Base-by-base conservation (phyloP, 2,888 invertebrate species). In the Pammene aurita region DNA sequence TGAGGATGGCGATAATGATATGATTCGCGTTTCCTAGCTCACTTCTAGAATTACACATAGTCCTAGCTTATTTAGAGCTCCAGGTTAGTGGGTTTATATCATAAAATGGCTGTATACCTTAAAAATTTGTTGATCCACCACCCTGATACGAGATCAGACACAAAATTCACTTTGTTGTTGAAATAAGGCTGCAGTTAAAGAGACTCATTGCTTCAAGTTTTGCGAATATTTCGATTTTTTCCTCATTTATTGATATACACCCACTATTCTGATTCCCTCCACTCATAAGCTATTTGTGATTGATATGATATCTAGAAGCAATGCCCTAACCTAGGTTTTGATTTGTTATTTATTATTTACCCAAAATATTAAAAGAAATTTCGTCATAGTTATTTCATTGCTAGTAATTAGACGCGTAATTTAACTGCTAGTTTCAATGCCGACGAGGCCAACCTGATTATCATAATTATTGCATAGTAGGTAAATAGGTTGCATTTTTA, bases 371-470 rank as follows among this genome's bases (percentile, higher is more conserved):
- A 58, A n/a, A 50, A 26, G 5, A 35, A 34, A 35, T n/a, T 16
- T 48, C 0, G 5, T 11, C 35, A 61, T 46, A 6, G 41, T 58
- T 55, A 10, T 14, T 16, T 11, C 56, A 35, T 44, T 58, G 5
- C 11, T 14, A n/a, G 11, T 57, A 10, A 50, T 58, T 57, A 57
- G 16, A 52, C 14, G 14, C 38, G 48, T 65, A 55, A 46, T 64
- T 38, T 58, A 34, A 52, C 52, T n/a, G 50, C 16, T 34, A 14
- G 14, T 38, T 18, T 35, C 14, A 35, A 54, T 66, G 66, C 35
- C 60, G 41, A 42, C 35, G 35, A 44, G 18, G 10, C 66, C 66
- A 67, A 44, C 66, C 34, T n/a, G 66, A 67, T 67, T 55, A 50
- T 48, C 5, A 10, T 6, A 52, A 58, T 57, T 57, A 52, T 34